phyloP scores from a whole-genome alignment of 2,888 invertebrate species.

The Eristalis arbustorum region DNA sequence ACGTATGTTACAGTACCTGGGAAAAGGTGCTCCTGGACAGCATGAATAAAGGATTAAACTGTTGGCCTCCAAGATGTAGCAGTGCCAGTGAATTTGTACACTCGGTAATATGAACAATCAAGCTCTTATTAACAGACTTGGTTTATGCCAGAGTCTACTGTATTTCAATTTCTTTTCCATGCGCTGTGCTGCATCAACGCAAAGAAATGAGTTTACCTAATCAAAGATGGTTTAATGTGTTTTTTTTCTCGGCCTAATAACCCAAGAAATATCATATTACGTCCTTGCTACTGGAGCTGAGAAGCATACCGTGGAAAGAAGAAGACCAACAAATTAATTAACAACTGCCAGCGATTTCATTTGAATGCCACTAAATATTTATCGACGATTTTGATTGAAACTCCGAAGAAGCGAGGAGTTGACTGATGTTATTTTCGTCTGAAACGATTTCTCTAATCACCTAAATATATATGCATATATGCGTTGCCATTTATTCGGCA shows the following conservation, averaged over 20 bases:
- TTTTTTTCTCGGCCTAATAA: no score
- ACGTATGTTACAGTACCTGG: no score
- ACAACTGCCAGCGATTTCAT: neutral
- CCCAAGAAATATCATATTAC: neutral
- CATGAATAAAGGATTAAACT: no score
- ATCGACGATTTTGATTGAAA: neutral
- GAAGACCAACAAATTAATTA: neutral
- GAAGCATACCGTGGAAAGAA: neutral
- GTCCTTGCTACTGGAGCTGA: neutral
- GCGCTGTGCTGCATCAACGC: no score
- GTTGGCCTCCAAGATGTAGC: no score
- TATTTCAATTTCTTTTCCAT: no score
- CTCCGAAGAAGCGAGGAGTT: neutral
- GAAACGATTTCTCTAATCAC: neutral
- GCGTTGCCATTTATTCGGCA: neutral
- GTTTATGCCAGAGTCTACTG: no score
- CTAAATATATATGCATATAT: neutral
- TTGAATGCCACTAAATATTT: neutral
- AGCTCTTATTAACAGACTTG: no score
- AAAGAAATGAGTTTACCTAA: neutral
- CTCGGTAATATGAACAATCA: no score
- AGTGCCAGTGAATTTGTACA: no score
- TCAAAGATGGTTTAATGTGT: no score
- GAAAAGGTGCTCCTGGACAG: no score
- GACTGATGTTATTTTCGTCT: neutral